A percentile compares a stretch with the other conserved stretches of the same genome.
Conservation (phyloP, 2,888 invertebrate genomes). For the Plemyria rubiginata region DNA sequence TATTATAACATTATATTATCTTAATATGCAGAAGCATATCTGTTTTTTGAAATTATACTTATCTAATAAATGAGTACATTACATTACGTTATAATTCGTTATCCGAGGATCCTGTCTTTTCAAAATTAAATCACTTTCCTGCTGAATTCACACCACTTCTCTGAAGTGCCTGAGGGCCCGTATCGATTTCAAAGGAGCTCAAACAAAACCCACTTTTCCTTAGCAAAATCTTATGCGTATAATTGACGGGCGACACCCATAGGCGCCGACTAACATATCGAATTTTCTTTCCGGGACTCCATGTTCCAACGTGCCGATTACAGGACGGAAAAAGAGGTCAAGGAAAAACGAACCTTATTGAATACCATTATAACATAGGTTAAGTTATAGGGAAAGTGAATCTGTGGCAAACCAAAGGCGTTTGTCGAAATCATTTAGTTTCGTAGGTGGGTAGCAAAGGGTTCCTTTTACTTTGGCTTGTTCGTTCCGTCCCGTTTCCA, state of each 20-base stretch:
- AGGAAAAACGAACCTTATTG: constrained; percentile 16
- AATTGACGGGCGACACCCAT: constrained; percentile 48
- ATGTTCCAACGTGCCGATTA: constrained; percentile 38
- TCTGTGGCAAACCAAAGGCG: background rate
- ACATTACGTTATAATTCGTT: constrained; percentile 10
- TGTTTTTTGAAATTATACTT: background rate
- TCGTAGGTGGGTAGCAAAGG: background rate
- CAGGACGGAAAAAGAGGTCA: constrained; percentile 2
- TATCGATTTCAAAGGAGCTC: constrained; percentile 36
- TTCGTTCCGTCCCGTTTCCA: constrained; percentile 9
- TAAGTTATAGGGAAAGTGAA: constrained; percentile 5
- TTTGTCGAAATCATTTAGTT: background rate
- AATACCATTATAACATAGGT: background rate
- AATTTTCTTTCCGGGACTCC: constrained; percentile 47
- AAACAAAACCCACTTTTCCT: constrained; percentile 38
- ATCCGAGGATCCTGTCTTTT: constrained; percentile 8
- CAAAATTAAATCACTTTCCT: constrained; percentile 23
- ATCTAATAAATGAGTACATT: background rate
- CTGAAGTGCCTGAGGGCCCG: constrained; percentile 27
- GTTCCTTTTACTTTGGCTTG: constrained; percentile 14
- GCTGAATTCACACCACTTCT: constrained; percentile 24
- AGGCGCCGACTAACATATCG: constrained; percentile 55
- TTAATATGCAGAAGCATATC: background rate
- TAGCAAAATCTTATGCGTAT: constrained; percentile 47
- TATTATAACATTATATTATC: too few relatives aligned